Percentiles rank a stretch among this genome's conserved stretches.
phyloP scores from a whole-genome alignment of 2,113 vertebrate genomes.

The Chauna torquata region DNA sequence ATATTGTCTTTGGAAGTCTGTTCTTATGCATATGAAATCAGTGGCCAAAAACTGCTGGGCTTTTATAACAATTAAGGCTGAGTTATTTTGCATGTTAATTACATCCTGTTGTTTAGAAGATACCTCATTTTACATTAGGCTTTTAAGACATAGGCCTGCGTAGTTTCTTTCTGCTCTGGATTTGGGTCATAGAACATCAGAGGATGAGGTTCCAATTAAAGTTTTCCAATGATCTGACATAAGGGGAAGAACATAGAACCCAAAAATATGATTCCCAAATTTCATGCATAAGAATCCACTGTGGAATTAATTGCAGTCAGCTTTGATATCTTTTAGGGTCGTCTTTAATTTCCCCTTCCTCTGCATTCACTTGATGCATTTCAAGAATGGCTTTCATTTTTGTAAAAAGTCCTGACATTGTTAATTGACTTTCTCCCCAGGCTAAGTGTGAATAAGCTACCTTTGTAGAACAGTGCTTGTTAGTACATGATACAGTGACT shows the following conservation, averaged over 20 bases:
- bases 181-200: background rate
- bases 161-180: background rate
- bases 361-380: background rate
- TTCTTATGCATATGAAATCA: background rate
- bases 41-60: background rate
- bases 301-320: background rate
- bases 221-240: background rate
- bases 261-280: background rate
- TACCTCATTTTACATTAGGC: background rate
- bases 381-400: background rate
- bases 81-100: background rate
- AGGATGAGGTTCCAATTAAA: background rate
- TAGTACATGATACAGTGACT: background rate
- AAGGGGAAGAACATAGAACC: background rate
- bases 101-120: background rate
- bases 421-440: background rate
- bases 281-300: background rate
- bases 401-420: background rate
- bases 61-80: conserved; percentile 4
- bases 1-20: background rate
- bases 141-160: background rate
- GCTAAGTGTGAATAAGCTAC: background rate
- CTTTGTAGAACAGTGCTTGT: background rate
- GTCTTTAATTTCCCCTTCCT: background rate
- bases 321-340: background rate